Conservation (phyloP, 2,888 invertebrate genomes). For the Tuta absoluta region DNA sequence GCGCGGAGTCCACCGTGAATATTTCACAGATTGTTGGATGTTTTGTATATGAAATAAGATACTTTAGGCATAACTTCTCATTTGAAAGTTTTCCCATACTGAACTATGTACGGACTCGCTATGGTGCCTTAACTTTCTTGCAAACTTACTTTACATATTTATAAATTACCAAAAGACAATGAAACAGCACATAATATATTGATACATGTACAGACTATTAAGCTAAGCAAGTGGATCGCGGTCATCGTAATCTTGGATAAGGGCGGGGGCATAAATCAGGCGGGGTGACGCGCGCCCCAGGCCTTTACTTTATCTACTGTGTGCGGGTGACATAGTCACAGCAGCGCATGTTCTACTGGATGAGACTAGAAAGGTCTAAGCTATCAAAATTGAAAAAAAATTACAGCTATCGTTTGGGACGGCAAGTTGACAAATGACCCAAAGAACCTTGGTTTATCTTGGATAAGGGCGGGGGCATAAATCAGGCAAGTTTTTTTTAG, state of each 20-base stretch:
- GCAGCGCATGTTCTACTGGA: slow-evolving; percentile 43
- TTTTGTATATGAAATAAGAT: too few relatives aligned
- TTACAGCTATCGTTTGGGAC: not conserved
- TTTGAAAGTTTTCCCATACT: too few relatives aligned
- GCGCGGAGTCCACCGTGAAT: too few relatives aligned
- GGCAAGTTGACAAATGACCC: not conserved
- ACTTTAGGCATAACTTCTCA: too few relatives aligned
- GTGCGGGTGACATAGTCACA: slow-evolving; percentile 71
- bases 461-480: not conserved
- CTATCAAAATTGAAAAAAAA: too few relatives aligned
- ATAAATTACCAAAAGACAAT: not conserved
- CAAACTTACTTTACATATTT: not conserved
- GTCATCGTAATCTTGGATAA: slow-evolving; percentile 82
- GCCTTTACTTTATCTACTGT: slow-evolving; percentile 79
- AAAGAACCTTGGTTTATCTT: not conserved
- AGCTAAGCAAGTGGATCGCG: slow-evolving; percentile 78
- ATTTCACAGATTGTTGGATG: too few relatives aligned
- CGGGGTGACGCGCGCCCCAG: slow-evolving; percentile 69
- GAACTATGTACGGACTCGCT: too few relatives aligned
- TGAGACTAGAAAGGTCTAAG: too few relatives aligned
- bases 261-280: slow-evolving; percentile 78
- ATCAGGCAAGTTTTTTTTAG: too few relatives aligned
- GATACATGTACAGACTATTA: slow-evolving; percentile 55
- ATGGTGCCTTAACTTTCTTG: too few relatives aligned
- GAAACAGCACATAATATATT: slow-evolving; percentile 24